phyloP scores from a whole-genome alignment of 2,888 invertebrate species.

The Sabatieria punctata region DNA sequence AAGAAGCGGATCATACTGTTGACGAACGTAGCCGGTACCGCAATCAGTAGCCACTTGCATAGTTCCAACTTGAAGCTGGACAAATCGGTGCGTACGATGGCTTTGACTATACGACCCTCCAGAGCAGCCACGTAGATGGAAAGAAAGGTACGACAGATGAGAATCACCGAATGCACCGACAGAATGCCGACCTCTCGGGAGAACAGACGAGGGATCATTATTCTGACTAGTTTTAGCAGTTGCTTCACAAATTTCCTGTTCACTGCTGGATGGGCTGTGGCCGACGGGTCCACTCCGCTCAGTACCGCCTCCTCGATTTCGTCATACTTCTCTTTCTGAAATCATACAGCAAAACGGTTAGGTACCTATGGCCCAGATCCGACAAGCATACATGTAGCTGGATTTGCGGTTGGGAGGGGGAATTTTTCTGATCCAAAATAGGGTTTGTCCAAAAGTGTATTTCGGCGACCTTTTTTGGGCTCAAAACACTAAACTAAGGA shows the following conservation, averaged over 20 bases:
- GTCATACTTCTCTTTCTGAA: no score
- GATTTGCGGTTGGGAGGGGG: no score
- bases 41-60: conserved; percentile 80
- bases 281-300: no score
- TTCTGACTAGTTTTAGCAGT: conserved; percentile 54
- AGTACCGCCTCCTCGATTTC: no score
- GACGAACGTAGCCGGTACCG: conserved; percentile 88
- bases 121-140: conserved; percentile 93
- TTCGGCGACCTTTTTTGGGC: no score
- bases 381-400: no score
- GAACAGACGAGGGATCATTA: conserved; percentile 70
- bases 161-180: conserved; percentile 65
- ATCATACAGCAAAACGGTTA: no score
- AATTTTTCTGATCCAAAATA: no score
- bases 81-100: conserved; percentile 58
- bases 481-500: no score
- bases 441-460: no score
- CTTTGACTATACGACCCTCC: conserved; percentile 80
- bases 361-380: no score
- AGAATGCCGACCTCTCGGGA: conserved; percentile 59
- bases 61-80: conserved; percentile 57
- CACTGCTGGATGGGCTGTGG: no score
- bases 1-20: conserved; percentile 85
- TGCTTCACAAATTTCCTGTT: conserved; percentile 45
- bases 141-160: conserved; percentile 78